A percentile compares a stretch with the other conserved stretches of the same genome.
Evolutionary conservation across 2,797 vertebrate genomes (phyloP).

Genomic region (Acanthornis magna): DNA sequence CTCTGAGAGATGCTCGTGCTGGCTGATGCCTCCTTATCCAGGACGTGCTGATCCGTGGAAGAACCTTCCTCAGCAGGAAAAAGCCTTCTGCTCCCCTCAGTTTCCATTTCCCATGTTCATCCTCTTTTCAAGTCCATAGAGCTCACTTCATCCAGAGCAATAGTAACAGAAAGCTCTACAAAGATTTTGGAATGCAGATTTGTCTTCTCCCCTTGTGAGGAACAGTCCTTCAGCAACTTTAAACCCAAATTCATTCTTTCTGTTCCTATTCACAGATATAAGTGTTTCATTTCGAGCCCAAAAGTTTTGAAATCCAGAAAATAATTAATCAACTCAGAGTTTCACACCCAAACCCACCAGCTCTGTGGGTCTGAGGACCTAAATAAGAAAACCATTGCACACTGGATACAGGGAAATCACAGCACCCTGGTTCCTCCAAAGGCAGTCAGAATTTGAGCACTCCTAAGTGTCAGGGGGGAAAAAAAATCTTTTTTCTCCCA

Average conservation of each 20-base stretch:
- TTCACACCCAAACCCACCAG: not conserved
- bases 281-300: not conserved
- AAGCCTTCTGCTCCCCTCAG: not conserved
- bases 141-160: not conserved
- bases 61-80: not conserved
- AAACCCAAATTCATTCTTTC: not conserved
- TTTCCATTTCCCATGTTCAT: not conserved
- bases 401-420: not conserved
- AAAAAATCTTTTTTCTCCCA: not conserved
- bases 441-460: not conserved
- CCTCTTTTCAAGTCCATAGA: not conserved
- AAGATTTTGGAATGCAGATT: not conserved
- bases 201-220: not conserved
- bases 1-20: not conserved
- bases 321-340: not conserved
- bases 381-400: not conserved
- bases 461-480: not conserved
- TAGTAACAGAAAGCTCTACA: not conserved
- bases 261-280: not conserved
- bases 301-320: not conserved
- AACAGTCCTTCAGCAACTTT: not conserved
- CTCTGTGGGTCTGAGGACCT: not conserved
- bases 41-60: not conserved
- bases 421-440: not conserved
- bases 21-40: not conserved